phyloP scores from a whole-genome alignment of 1,140 invertebrate species.

The Drosophila novamexicana region DNA sequence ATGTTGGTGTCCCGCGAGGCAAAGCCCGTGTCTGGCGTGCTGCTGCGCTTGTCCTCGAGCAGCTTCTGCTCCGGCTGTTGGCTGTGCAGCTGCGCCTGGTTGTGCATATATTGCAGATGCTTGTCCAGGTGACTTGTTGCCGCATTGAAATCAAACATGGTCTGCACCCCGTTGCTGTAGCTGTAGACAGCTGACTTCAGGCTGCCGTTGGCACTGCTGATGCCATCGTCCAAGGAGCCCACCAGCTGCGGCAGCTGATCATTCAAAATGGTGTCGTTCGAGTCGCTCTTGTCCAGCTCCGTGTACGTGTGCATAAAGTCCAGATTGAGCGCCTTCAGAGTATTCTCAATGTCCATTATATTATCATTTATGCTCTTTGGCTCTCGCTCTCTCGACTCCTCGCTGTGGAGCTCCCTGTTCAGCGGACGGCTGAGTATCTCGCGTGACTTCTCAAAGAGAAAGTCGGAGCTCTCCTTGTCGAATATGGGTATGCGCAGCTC shows the following conservation, averaged over 20 bases:
- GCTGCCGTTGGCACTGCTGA: constrained; percentile 77
- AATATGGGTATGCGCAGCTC: constrained; percentile 87
- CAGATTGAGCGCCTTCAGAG: constrained; percentile 80
- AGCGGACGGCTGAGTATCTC: constrained; percentile 88
- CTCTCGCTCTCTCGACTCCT: constrained; percentile 29
- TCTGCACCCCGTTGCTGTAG: constrained; percentile 80
- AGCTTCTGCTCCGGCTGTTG: constrained; percentile 55
- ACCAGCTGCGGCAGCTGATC: constrained; percentile 73
- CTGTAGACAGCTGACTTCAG: constrained; percentile 80
- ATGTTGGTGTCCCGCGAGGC: constrained; percentile 82
- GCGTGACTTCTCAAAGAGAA: constrained; percentile 89
- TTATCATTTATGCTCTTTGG: constrained; percentile 74
- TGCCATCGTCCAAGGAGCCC: constrained; percentile 76
- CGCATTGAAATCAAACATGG: constrained; percentile 82
- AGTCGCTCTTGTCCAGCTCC: constrained; percentile 83
- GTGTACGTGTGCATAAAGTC: constrained; percentile 84
- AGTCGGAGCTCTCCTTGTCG: constrained; percentile 90
- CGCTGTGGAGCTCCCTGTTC: constrained; percentile 51
- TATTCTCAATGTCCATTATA: constrained; percentile 84
- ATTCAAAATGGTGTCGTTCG: constrained; percentile 81
- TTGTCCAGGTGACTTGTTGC: constrained; percentile 81
- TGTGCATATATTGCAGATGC: constrained; percentile 81
- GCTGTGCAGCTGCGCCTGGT: constrained; percentile 64
- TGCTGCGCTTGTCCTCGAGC: constrained; percentile 77
- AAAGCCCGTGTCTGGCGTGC: constrained; percentile 82